Conservation (phyloP, 1,140 invertebrate genomes). For the Vanessa atalanta region DNA sequence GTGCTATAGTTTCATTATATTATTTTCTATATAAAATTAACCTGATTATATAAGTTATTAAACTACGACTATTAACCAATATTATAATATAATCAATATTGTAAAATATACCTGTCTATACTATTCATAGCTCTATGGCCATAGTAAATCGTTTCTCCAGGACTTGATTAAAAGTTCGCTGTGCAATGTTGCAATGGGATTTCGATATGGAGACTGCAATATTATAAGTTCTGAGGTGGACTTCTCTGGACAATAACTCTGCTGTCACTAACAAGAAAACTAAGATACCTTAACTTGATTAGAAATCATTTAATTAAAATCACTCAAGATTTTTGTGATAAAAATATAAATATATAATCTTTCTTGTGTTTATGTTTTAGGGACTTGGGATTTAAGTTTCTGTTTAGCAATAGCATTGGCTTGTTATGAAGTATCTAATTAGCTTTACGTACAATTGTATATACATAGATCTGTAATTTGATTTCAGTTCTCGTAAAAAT, state of each 20-base stretch:
- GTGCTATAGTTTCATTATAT: too few relatives aligned
- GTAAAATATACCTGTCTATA: conserved; percentile 8
- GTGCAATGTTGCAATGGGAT: conserved; percentile 72
- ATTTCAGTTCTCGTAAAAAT: too few relatives aligned
- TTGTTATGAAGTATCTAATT: too few relatives aligned
- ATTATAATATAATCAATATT: not conserved
- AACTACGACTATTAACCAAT: not conserved
- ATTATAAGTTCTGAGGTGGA: conserved; percentile 51
- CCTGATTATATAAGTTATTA: not conserved
- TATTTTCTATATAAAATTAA: not conserved
- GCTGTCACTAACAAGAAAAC: conserved; percentile 4
- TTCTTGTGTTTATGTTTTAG: too few relatives aligned
- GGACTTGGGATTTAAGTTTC: too few relatives aligned
- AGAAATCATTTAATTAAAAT: not conserved
- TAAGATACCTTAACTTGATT: conserved; percentile 1
- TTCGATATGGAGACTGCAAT: conserved; percentile 70
- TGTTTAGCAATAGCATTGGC: too few relatives aligned
- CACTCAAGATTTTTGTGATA: not conserved
- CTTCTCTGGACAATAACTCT: conserved; percentile 39
- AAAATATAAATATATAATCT: not conserved
- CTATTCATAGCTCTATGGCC: conserved; percentile 50
- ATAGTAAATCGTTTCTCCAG: conserved; percentile 73
- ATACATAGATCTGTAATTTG: too few relatives aligned
- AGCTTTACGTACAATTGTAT: too few relatives aligned
- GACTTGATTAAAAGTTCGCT: conserved; percentile 77